phyloP scores from a whole-genome alignment of 2,113 vertebrate genomes.

The Accipiter cooperii region DNA sequence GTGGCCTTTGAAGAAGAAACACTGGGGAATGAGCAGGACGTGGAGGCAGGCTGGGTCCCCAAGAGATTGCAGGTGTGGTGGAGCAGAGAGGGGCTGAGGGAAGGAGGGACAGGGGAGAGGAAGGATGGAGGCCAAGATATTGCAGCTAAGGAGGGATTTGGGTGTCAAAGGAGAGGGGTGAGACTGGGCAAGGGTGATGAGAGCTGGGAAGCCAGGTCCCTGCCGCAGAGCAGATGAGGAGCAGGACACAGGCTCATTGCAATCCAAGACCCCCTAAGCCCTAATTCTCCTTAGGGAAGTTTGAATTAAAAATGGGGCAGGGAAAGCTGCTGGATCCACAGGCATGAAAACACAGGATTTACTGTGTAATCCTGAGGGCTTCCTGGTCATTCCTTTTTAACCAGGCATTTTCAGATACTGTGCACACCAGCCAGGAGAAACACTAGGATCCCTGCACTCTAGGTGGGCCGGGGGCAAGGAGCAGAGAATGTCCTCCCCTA shows the following conservation, averaged over 20 bases:
- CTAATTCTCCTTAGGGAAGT: neutral
- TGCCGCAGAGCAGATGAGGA: neutral
- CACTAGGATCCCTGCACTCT: neutral
- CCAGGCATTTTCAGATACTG: neutral
- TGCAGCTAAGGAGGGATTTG: neutral
- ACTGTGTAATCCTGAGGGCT: neutral
- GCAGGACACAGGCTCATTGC: neutral
- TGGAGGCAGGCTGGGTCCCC: neutral
- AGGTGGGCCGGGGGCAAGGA: neutral
- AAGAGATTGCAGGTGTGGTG: neutral
- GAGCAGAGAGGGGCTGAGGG: neutral
- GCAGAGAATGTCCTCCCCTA: neutral
- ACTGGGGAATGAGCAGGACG: fast-evolving
- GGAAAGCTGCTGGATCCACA: neutral
- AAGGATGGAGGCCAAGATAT: neutral
- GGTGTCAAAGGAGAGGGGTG: neutral
- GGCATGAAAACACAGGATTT: neutral
- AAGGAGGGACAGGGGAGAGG: neutral
- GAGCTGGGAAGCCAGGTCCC: neutral
- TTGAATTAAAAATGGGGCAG: neutral
- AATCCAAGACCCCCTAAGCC: neutral
- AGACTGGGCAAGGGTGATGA: fast-evolving
- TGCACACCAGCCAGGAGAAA: neutral
- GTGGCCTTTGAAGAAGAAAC: neutral
- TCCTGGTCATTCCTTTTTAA: neutral